Percentiles rank a stretch among this genome's conserved stretches.
phyloP scores from a whole-genome alignment of 2,113 vertebrate genomes.

The Orientallactaga bullata region DNA sequence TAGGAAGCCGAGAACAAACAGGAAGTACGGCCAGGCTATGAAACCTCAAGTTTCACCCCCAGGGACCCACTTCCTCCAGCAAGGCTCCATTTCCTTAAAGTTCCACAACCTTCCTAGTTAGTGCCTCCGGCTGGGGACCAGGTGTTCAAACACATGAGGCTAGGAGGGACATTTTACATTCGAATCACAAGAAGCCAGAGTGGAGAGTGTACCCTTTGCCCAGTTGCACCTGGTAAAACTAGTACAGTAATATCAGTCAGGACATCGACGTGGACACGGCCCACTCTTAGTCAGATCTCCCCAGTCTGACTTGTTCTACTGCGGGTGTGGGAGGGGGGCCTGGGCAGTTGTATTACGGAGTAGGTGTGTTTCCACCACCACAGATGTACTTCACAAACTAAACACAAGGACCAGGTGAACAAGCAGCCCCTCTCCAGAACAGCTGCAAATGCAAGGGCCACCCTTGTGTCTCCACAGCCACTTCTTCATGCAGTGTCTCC shows the following conservation, averaged over 20 bases:
- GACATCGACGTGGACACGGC: background rate
- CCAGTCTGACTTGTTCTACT: background rate
- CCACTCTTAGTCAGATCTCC: background rate
- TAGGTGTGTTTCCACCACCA: background rate
- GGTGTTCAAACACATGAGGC: too few relatives aligned
- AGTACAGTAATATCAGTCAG: rapidly evolving
- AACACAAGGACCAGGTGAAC: background rate
- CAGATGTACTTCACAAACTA: background rate
- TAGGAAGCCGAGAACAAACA: too few relatives aligned
- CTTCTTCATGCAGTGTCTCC: background rate
- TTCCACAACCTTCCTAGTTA: too few relatives aligned
- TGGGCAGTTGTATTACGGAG: background rate
- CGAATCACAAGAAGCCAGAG: background rate
- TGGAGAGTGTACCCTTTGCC: background rate
- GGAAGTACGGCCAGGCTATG: too few relatives aligned
- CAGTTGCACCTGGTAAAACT: background rate
- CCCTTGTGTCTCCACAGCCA: too few relatives aligned
- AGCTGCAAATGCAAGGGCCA: background rate
- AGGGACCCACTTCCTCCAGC: too few relatives aligned
- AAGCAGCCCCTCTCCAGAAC: background rate
- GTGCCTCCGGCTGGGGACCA: too few relatives aligned
- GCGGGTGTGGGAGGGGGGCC: background rate
- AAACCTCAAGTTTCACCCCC: too few relatives aligned
- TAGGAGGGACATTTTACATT: too few relatives aligned
- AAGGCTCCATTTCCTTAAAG: too few relatives aligned